Evolutionary conservation across 1,140 invertebrate species (phyloP), one percentile per base, ranked within the genome.

Genomic region (Mya arenaria): DNA sequence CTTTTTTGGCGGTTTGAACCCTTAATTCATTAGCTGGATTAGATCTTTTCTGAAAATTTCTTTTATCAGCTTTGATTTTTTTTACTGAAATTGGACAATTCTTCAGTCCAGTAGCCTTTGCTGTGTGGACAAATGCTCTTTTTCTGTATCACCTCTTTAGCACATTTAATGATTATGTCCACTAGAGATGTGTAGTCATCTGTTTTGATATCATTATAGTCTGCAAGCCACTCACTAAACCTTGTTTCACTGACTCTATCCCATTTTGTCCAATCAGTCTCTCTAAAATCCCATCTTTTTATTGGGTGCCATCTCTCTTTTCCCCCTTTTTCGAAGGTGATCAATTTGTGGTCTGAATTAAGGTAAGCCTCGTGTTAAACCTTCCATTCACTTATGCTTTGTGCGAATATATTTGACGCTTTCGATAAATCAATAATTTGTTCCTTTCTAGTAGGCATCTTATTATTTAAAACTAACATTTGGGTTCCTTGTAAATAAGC

Each of bases 341-440:
- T 63, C 25, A 63, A 32, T 63, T 63, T 63, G 32, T 63, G 60
- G 28, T 63, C 41, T 36, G 34, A 39, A 25, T 68, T 68, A 4
- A 68, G 13, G 37, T 39, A 39, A 8, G 37, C 37, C 19, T 68
- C 65, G 10, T 68, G 10, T 48, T 48, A 19, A 4, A 68, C 65
- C n/a, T 39, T 36, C 65, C 65, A 68, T 10, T 68, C 41, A 3
- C 25, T 36, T 17, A 68, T 39, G 4, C n/a, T 10, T 4, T 5
- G 2, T 8, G 23, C 65, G 5, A 68, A 6, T 19, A 25, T 25
- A 8, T 25, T 8, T 17, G 30, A 36, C 5, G 6, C 15, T n/a
- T 39, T 39, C 25, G 65, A 39, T 17, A 68, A 25, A 25, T 68
- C 65, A 19, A 68, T 68, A 15, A 68, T 68, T 17, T 68, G 32